Base-by-base conservation (phyloP, 1,140 invertebrate genomes). In the Drosophila saltans region DNA sequence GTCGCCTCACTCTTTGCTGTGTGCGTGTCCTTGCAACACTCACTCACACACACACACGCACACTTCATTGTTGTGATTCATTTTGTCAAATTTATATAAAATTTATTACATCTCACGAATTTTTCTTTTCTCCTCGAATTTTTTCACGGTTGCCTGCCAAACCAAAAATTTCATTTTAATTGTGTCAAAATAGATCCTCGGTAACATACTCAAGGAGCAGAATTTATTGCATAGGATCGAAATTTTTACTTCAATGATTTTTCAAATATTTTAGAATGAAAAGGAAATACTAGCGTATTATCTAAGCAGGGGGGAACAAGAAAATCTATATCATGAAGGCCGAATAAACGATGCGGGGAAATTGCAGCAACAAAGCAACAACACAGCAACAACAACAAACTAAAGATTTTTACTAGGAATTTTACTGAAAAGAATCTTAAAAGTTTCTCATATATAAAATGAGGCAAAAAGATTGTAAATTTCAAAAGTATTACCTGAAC, bases 71-170 rank as follows among this genome's bases (percentile, higher is more conserved):
- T 80, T 80, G 66, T 80, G 78, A 80, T 80, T 73, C 78, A 78
- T 52, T 74, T 77, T 77, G 78, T 80, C 78, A 80, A 80, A 80
- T 80, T 80, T 80, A 80, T 80, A 80, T 80, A 78, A 80, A 80
- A 80, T 80, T 80, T 80, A 74, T 80, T 80, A 68, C 63, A 77
- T 40, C 67, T 60, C 78, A 80, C 75, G 78, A 10, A 39, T 3
- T 59, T 59, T 30, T 30, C 28, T 4, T 30, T 40, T 39, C 33
- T 9, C 30, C 60, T 24, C 30, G 40, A 68, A 36, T 36, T 36
- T 36, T 36, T 6, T 36, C 41, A 48, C 16, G 16, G 41, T n/a
- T 43, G 41, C 28, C 28, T 30, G 28, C 28, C 28, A 30, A 30
- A 30, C 56, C 30, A 58, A 41, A 73, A 77, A 80, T 80, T 70